Percentiles rank a stretch among this genome's conserved stretches.
These are phyloP conservation scores for Calliopum simillimum DNA, from an alignment of 2,888 invertebrate species.

Conservation along the genomic window DNA sequence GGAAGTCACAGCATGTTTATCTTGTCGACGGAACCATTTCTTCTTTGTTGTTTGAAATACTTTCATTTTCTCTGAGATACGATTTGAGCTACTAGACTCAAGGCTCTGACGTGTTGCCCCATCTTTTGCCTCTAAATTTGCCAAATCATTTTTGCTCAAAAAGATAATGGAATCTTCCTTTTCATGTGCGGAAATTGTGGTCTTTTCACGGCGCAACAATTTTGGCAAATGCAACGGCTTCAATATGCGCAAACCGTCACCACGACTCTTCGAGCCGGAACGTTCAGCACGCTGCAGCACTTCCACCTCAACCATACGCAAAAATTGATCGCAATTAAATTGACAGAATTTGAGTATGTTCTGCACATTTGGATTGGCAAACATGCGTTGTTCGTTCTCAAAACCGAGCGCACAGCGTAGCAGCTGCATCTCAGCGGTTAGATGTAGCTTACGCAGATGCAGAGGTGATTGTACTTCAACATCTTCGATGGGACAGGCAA, in stretches of 20 bases:
- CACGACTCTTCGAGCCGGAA: constrained; percentile 68
- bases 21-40: constrained; percentile 74
- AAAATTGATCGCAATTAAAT: constrained; percentile 66
- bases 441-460: constrained; percentile 69
- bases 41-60: constrained; percentile 71
- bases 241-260: constrained; percentile 71
- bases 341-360: constrained; percentile 67
- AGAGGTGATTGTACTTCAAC: constrained; percentile 66
- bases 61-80: constrained; percentile 66
- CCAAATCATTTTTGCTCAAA: constrained; percentile 75
- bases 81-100: constrained; percentile 51
- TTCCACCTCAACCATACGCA: constrained; percentile 65
- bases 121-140: constrained; percentile 71
- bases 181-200: constrained; percentile 68
- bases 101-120: constrained; percentile 56
- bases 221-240: constrained; percentile 67
- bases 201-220: constrained; percentile 65
- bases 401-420: constrained; percentile 64
- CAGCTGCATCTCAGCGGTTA: constrained; percentile 65
- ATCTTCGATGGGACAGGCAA: constrained; percentile 70
- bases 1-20: constrained; percentile 54
- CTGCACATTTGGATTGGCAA: constrained; percentile 66
- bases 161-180: constrained; percentile 77
- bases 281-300: constrained; percentile 64
- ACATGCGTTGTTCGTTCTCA: constrained; percentile 66